Base-by-base conservation (phyloP, 2,888 invertebrate species). In the Eutolmus rufibarbis region DNA sequence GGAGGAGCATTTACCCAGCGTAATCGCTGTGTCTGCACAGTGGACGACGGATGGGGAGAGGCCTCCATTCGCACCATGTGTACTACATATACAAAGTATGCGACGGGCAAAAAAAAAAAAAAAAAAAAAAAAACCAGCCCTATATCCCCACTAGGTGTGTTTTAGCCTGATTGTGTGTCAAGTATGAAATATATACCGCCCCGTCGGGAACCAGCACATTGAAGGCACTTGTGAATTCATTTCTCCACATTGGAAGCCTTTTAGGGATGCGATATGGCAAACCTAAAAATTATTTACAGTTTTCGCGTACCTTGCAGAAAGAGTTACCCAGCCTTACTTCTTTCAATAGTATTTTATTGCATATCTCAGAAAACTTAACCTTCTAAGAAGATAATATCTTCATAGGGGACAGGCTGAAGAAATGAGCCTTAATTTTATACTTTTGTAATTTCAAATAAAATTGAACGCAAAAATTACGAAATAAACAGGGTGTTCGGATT, bases 1-100 rank as follows among this genome's bases (percentile, higher is more conserved):
- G 82, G 82, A 82, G 34, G 66, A 82, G 82, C 82, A 82, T 82
- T 79, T 79, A 79, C 51, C 57, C 82, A 82, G 31, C 37, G 40
- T 57, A 82, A 82, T 82, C 82, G 56, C n/a, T 51, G 19, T 28
- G 28, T 82, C n/a, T 82, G 66, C 37, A 82, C 82, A 82, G 37
- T 57, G 66, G 82, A 82, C 66, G 82, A 14, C 31, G 66, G 37
- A 57, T 8, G 19, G 76, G 19, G 12, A 74, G 56, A 76, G 76
- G 40, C 34, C 37, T 16, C 76, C 31, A 2, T 81, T 78, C 78
- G 78, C 78, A 78, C 78, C 23, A 78, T 34, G 40, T 40, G 37
- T 78, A 78, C 12, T 28, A 2, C 2, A 28, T 7, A 46, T 46
- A 46, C 43, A 46, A 66, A 40, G 78, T 34, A 78, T n/a, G n/a